Conservation (phyloP, 2,888 invertebrate genomes). For the Drosophila histrio region DNA sequence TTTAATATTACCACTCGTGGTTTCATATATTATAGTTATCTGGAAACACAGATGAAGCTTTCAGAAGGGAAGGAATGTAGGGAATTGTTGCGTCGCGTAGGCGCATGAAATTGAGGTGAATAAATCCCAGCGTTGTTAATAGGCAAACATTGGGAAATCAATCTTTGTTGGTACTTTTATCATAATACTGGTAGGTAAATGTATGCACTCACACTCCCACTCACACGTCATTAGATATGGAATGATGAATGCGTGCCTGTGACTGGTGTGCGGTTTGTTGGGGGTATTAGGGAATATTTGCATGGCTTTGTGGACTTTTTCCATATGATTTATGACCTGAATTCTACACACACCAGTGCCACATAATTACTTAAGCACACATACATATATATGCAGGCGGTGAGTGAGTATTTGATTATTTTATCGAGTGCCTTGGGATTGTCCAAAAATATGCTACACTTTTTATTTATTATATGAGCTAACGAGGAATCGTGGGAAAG, state of each 20-base stretch:
- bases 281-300: constrained; percentile 68
- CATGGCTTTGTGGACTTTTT: constrained; percentile 72
- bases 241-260: constrained; percentile 31
- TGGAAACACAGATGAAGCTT: not conserved
- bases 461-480: constrained; percentile 56
- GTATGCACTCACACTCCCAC: constrained; percentile 15
- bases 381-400: constrained; percentile 15
- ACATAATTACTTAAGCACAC: constrained; percentile 45
- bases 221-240: constrained; percentile 11
- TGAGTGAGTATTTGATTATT: constrained; percentile 15
- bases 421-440: constrained; percentile 42
- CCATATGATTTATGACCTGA: constrained; percentile 78
- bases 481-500: constrained; percentile 51
- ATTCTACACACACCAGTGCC: constrained; percentile 49
- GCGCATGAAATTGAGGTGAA: constrained; percentile 64
- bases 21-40: constrained; percentile 15
- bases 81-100: too few species aligned
- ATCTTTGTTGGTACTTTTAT: constrained; percentile 65
- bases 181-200: constrained; percentile 49
- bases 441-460: constrained; percentile 61
- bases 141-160: constrained; percentile 76
- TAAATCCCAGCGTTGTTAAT: constrained; percentile 55
- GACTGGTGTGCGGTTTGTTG: constrained; percentile 14
- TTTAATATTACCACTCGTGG: constrained; percentile 64
- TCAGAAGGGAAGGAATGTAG: not conserved